Conservation (phyloP, 2,888 invertebrate genomes). For the Scaptomyza flava region DNA sequence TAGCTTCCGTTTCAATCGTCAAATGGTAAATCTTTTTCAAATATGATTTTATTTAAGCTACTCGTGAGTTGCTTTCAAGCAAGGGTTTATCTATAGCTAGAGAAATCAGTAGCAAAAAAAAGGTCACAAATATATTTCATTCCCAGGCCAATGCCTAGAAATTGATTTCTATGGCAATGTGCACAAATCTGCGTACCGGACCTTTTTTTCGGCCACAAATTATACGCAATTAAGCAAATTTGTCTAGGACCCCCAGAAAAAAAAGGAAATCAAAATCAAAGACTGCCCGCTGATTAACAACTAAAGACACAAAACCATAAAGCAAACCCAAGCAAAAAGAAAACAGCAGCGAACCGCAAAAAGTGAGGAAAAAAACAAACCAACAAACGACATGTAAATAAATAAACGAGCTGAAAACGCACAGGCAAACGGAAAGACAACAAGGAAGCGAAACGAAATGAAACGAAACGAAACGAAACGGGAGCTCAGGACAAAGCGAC, state of each 20-base stretch:
- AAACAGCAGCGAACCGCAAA: constrained; percentile 24
- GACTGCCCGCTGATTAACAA: constrained; percentile 68
- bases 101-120: constrained; percentile 5
- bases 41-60: constrained; percentile 65
- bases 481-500: constrained; percentile 53
- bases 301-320: constrained; percentile 57
- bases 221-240: constrained; percentile 79
- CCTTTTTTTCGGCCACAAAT: constrained; percentile 68
- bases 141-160: constrained; percentile 1
- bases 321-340: constrained; percentile 29
- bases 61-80: constrained; percentile 52
- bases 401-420: constrained; percentile 62
- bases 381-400: constrained; percentile 70
- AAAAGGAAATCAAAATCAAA: constrained; percentile 52
- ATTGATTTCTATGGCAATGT: constrained; percentile 62
- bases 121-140: constrained; percentile 13
- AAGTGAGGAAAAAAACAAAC: constrained; percentile 24
- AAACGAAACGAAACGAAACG: constrained; percentile 12
- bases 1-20: constrained; percentile 47
- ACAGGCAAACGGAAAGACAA: constrained; percentile 66
- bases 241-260: constrained; percentile 57
- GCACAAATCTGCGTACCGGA: constrained; percentile 23
- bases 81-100: constrained; percentile 34
- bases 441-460: constrained; percentile 48
- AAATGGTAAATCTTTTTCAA: constrained; percentile 45